Conservation (phyloP, 2,113 vertebrate species). For the Phylloscopus trochilus region DNA sequence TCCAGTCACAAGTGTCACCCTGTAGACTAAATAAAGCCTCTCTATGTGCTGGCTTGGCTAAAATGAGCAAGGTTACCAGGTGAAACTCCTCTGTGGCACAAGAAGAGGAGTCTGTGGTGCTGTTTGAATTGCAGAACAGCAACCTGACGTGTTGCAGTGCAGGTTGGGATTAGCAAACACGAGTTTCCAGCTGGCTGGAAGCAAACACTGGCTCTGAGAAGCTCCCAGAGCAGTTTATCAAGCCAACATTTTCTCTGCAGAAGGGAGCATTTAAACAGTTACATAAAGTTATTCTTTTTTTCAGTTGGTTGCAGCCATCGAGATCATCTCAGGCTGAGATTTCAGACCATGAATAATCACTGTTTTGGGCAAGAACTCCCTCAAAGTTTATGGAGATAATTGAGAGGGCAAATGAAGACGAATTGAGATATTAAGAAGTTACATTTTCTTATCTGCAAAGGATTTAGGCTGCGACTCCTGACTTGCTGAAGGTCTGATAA, state of each 20-base stretch:
- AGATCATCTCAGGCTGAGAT: background rate
- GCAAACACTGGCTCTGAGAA: background rate
- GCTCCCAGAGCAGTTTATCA: conserved; percentile 6
- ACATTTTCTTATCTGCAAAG: conserved; percentile 45
- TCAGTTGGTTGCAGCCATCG: background rate
- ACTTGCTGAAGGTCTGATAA: background rate
- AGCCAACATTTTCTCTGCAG: background rate
- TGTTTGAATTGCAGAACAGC: background rate
- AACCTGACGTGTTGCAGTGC: background rate
- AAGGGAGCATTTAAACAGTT: background rate
- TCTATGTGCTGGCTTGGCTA: background rate
- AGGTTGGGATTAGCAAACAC: background rate
- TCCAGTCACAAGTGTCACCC: background rate
- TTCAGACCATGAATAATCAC: background rate
- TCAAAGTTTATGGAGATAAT: conserved; percentile 9
- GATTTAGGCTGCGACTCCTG: conserved; percentile 2
- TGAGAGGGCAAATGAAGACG: background rate
- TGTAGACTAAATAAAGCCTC: background rate
- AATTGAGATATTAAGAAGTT: conserved; percentile 14
- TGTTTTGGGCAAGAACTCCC: background rate
- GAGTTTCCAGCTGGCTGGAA: conserved; percentile 17
- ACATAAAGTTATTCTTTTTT: background rate
- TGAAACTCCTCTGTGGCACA: background rate
- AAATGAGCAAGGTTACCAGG: background rate
- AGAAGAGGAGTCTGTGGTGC: background rate